These are phyloP conservation scores for Lontra canadensis DNA, from an alignment of 2,113 vertebrate genomes.

Conservation along the genomic window DNA sequence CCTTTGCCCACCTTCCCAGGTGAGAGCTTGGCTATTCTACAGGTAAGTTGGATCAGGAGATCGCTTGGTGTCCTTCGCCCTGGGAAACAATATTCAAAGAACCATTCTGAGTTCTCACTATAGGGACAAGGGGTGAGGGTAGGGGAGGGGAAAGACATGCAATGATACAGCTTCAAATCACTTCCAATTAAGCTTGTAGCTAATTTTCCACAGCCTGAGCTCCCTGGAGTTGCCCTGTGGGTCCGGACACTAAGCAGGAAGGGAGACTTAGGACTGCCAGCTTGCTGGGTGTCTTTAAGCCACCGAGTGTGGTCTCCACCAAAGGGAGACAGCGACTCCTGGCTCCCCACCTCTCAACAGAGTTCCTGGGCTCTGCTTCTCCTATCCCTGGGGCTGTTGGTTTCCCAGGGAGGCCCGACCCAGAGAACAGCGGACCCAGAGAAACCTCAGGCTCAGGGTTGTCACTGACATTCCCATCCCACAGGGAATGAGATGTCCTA, in stretches of 20 bases:
- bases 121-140: background rate
- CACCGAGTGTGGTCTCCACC: background rate
- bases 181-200: background rate
- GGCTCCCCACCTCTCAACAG: background rate
- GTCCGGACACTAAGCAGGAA: background rate
- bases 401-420: background rate
- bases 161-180: background rate
- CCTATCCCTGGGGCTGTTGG: background rate
- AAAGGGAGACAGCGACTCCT: background rate
- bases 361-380: background rate
- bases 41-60: background rate
- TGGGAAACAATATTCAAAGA: background rate
- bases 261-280: background rate
- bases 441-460: background rate
- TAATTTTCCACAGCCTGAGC: background rate
- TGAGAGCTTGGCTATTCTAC: background rate
- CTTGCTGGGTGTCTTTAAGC: background rate
- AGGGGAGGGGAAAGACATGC: background rate
- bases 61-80: background rate
- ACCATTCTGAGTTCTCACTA: background rate
- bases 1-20: background rate
- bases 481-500: background rate
- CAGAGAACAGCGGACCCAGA: background rate
- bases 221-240: background rate
- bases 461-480: fast-evolving